A percentile compares a stretch with the other conserved stretches of the same genome.
Evolutionary conservation across 2,113 vertebrate species (phyloP).

Genomic region (Colistium nudipinnis): DNA sequence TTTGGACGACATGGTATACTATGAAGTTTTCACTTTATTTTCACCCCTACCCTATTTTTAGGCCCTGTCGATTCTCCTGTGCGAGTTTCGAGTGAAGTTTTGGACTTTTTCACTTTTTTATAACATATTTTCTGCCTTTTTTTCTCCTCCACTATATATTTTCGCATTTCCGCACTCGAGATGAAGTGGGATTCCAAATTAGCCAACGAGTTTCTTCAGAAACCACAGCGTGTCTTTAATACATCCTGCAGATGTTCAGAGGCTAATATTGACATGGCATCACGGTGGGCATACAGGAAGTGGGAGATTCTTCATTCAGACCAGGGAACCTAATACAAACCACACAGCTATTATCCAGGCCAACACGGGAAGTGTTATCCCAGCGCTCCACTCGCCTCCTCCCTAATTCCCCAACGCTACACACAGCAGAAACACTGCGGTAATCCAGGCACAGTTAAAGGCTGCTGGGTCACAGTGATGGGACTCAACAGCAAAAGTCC

Average conservation of each 20-base stretch:
- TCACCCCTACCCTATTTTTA: too few relatives aligned
- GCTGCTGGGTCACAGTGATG: conserved; percentile 8
- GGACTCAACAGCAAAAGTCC: too few relatives aligned
- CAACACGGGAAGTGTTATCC: conserved; percentile 54
- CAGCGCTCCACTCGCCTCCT: conserved; percentile 1
- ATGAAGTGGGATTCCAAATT: conserved; percentile 43
- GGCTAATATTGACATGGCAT: conserved; percentile 36
- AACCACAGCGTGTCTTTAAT: conserved; percentile 47
- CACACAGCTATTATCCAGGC: conserved; percentile 61
- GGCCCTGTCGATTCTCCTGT: too few relatives aligned
- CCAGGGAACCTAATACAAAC: conserved; percentile 64
- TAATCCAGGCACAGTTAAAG: conserved; percentile 38
- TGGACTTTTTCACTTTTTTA: too few relatives aligned
- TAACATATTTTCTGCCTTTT: too few relatives aligned
- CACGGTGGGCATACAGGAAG: conserved; percentile 49
- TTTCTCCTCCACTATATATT: too few relatives aligned
- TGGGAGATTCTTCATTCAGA: conserved; percentile 59
- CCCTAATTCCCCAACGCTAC: conserved; percentile 38
- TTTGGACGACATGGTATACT: too few relatives aligned
- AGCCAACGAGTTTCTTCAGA: conserved; percentile 34
- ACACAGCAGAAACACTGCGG: conserved; percentile 33
- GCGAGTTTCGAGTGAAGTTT: too few relatives aligned
- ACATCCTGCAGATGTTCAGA: conserved; percentile 50
- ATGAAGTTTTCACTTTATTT: too few relatives aligned
- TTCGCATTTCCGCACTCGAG: too few relatives aligned